Evolutionary conservation across 1,140 invertebrate genomes (phyloP).

Genomic region (Gonatopus flavifemur): DNA sequence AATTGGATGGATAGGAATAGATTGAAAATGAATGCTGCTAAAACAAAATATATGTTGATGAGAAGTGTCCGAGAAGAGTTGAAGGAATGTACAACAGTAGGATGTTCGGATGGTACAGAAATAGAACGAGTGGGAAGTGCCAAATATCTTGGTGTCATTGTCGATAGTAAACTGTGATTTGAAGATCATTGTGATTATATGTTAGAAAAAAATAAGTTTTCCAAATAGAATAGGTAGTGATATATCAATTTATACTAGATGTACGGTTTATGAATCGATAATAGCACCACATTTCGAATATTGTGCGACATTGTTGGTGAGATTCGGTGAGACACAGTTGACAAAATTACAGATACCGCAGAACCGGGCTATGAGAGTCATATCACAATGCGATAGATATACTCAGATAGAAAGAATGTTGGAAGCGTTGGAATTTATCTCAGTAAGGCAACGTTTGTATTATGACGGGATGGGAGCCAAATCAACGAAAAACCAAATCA

Average conservation of each 20-base stretch:
- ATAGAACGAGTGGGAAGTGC: slow-evolving; percentile 1
- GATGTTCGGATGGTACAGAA: background rate
- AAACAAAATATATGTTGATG: no score
- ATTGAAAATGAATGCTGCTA: no score
- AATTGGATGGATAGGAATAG: no score
- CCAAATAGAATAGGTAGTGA: background rate
- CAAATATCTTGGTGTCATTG: slow-evolving; percentile 1
- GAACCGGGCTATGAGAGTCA: no score
- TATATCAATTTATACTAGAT: background rate
- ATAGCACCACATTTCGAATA: slow-evolving; percentile 7
- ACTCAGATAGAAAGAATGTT: no score
- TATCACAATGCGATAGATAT: no score
- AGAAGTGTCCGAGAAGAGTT: slow-evolving; percentile 4
- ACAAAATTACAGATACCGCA: slow-evolving; percentile 1
- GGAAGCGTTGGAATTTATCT: no score
- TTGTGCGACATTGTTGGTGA: slow-evolving; percentile 2
- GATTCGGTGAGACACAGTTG: background rate
- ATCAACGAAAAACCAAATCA: no score
- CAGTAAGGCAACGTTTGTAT: no score
- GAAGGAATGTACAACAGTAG: background rate
- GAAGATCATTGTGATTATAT: background rate
- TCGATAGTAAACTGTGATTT: slow-evolving; percentile 4
- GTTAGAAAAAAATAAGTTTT: background rate
- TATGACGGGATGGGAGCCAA: no score
- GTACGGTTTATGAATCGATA: no score